A percentile compares a stretch with the other conserved stretches of the same genome.
These are phyloP conservation scores for Oxycera nigricornis DNA, from an alignment of 2,888 invertebrate genomes.

Conservation along the genomic window DNA sequence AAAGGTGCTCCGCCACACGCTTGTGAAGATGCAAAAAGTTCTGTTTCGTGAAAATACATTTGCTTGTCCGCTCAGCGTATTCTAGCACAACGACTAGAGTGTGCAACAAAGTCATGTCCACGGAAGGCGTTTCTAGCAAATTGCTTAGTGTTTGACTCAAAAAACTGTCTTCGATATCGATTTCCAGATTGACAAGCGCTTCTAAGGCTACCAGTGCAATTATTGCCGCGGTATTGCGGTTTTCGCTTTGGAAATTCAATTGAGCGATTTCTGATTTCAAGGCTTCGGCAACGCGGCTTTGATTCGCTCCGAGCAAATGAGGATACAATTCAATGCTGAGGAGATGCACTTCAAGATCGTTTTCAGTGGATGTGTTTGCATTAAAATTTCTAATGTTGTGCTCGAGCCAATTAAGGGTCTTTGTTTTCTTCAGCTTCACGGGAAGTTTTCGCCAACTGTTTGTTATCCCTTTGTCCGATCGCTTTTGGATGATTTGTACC, in stretches of 20 bases:
- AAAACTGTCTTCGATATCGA: neutral
- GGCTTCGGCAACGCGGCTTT: neutral
- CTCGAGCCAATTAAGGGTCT: neutral
- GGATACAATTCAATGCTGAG: slow-evolving; percentile 54
- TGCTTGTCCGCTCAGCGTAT: neutral
- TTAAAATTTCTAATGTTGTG: slow-evolving; percentile 48
- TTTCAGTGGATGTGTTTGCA: slow-evolving; percentile 56
- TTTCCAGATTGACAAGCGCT: neutral
- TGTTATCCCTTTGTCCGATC: neutral
- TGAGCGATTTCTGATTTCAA: neutral
- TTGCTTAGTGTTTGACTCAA: neutral
- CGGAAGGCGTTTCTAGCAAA: neutral
- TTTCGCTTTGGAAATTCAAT: neutral
- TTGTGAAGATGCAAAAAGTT: neutral
- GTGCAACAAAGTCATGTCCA: neutral
- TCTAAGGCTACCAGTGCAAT: neutral
- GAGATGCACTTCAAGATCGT: slow-evolving; percentile 59
- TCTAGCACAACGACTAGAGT: neutral
- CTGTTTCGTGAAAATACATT: neutral
- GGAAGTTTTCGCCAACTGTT: slow-evolving; percentile 72
- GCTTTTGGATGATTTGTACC: slow-evolving; percentile 66
- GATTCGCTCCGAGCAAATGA: slow-evolving; percentile 50
- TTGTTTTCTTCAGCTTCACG: slow-evolving; percentile 64
- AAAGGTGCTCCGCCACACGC: neutral
- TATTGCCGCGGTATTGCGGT: neutral